These are phyloP conservation scores for Drosophila parvula DNA, from an alignment of 1,140 invertebrate genomes.

Conservation along the genomic window DNA sequence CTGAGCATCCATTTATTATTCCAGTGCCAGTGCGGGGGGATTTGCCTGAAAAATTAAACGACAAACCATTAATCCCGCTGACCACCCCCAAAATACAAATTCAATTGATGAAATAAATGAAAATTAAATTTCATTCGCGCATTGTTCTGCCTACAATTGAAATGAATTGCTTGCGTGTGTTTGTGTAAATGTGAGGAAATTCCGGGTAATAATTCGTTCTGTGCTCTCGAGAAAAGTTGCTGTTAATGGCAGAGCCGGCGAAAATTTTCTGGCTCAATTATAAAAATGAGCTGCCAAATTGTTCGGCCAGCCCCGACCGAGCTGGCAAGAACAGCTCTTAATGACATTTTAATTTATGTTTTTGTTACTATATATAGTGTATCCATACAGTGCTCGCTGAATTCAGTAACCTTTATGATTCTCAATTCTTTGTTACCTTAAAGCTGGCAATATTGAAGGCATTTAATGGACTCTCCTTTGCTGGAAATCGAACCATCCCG, in stretches of 20 bases:
- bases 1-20: slow-evolving; percentile 28
- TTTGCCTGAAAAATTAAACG: slow-evolving; percentile 35
- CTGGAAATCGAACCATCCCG: not conserved
- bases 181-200: not conserved
- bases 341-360: slow-evolving; percentile 54
- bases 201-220: slow-evolving; percentile 10
- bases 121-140: slow-evolving; percentile 19
- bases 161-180: not conserved
- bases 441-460: not conserved
- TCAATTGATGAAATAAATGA: slow-evolving; percentile 46
- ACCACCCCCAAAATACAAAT: slow-evolving; percentile 22
- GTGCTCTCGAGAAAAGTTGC: slow-evolving; percentile 13
- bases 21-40: not conserved
- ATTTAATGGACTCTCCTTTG: not conserved
- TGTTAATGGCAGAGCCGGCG: slow-evolving; percentile 38
- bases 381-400: not conserved
- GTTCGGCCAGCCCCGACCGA: slow-evolving; percentile 5
- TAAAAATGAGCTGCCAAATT: slow-evolving; percentile 49
- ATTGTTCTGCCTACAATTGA: slow-evolving; percentile 2
- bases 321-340: slow-evolving; percentile 21
- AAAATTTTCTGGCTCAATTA: slow-evolving; percentile 26
- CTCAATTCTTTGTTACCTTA: not conserved
- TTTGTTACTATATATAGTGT: slow-evolving; percentile 6
- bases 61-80: slow-evolving; percentile 37
- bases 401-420: not conserved